Conservation (phyloP, 2,113 vertebrate genomes). For the Catharus bicknelli region DNA sequence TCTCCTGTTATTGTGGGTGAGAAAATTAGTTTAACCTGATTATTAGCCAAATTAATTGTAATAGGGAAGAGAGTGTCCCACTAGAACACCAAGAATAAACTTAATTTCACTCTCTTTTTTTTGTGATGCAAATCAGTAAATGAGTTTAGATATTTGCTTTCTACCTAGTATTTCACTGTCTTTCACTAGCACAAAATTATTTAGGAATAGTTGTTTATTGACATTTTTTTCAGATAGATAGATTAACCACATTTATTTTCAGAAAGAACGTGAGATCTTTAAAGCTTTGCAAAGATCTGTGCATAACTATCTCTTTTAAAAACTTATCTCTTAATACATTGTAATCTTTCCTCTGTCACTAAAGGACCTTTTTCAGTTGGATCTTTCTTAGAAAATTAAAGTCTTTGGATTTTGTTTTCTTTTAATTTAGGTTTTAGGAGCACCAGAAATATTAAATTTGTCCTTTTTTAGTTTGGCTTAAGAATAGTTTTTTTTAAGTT, state of each 20-base stretch:
- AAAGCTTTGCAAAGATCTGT: not conserved
- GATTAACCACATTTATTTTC: not conserved
- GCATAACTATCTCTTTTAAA: not conserved
- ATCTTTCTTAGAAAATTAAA: not conserved
- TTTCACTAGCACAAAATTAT: not conserved
- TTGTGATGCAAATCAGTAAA: not conserved
- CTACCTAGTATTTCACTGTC: not conserved
- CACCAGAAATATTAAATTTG: not conserved
- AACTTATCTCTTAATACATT: not conserved
- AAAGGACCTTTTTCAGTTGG: not conserved
- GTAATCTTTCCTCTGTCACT: not conserved
- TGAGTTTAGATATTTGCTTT: not conserved
- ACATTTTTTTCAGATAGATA: not conserved
- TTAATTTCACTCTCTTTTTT: not conserved
- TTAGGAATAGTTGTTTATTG: not conserved
- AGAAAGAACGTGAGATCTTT: not conserved
- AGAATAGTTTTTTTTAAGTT: not conserved
- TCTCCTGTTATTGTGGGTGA: not conserved
- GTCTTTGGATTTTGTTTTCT: not conserved
- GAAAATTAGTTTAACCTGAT: slow-evolving; percentile 1
- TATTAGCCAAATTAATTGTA: slow-evolving; percentile 8
- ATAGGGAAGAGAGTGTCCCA: not conserved
- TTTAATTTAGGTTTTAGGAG: not conserved
- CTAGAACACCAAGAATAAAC: not conserved
- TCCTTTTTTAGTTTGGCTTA: not conserved